Conservation (phyloP, 1,140 invertebrate genomes). For the Popillia japonica region DNA sequence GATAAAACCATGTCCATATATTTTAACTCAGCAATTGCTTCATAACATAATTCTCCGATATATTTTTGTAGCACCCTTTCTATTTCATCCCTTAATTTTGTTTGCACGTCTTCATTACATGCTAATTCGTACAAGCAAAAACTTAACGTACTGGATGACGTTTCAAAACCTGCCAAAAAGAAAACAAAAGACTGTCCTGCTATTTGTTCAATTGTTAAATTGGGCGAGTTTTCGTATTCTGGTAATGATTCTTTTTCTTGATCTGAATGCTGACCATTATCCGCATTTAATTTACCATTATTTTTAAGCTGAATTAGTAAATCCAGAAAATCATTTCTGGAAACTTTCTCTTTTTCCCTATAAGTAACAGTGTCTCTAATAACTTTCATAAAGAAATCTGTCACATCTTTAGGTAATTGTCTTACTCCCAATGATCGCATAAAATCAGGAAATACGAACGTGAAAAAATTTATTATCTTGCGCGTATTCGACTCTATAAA, state of each 20-base stretch:
- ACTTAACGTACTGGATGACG: conserved; percentile 65
- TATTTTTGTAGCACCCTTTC: conserved; percentile 44
- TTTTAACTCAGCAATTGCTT: conserved; percentile 49
- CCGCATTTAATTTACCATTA: neutral
- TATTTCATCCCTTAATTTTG: conserved; percentile 63
- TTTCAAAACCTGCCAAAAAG: conserved; percentile 73
- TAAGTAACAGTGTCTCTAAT: conserved; percentile 47
- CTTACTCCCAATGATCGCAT: neutral
- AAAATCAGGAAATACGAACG: neutral
- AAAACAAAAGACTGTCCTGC: conserved; percentile 67
- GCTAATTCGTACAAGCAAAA: conserved; percentile 63
- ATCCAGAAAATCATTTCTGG: conserved; percentile 53
- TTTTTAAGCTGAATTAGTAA: conserved; percentile 43
- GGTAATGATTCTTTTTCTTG: neutral
- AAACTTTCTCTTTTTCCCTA: conserved; percentile 53
- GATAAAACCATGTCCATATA: conserved; percentile 55
- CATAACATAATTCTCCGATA: conserved; percentile 47
- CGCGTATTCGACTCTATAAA: neutral
- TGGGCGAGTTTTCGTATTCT: neutral
- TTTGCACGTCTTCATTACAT: conserved; percentile 63
- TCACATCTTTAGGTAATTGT: neutral
- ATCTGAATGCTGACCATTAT: neutral
- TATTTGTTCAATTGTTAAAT: conserved; percentile 45
- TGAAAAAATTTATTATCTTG: neutral
- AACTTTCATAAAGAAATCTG: neutral